Base-by-base conservation (phyloP, 2,113 vertebrate species). In the Sinocyclocheilus maitianheensis region DNA sequence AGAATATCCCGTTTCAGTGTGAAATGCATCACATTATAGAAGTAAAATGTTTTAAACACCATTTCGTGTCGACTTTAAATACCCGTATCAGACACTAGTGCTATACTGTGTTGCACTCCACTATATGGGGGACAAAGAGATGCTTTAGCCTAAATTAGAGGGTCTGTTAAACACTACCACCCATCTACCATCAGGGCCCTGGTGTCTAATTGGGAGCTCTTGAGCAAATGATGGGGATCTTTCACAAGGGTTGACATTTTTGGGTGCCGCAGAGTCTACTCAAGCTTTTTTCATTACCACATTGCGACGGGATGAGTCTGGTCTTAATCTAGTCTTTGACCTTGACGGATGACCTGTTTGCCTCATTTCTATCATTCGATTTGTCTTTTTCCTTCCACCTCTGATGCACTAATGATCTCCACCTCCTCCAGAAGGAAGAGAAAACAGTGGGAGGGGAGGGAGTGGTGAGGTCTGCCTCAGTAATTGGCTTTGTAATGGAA, bases 251-350 rank as follows among this genome's bases (percentile, higher is more conserved):
- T 93, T 94, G 93, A 95, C 91, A 96, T 96, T 95, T 94, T 53
- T 88, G 93, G 95, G 95, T 95, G 96, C 94, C 96, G 91, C 91
- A 86, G 90, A 93, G 95, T 96, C 95, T 96, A 10, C 75, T n/a
- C 22, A 24, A 53, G 86, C 90, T 53, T 67, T 48, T n/a, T 75
- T 75, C 43, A 48, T 26, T 75, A 48, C 22, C 43, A 48, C 43
- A 48, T 16, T 81, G 34, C n/a, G 87, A 89, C 88, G 90, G 83
- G 37, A 79, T 51, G 43, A 26, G 60, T 76, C 60, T 84, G 14
- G 77, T 75, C 53, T 83, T 88, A 81, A 86, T 75, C 65, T 46
- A 79, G 55, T 65, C 63, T 74, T 67, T 69, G 77, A 84, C 77
- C 60, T 65, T 74, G 14, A 65, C 37, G 22, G 74, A 30, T 30